These are phyloP conservation scores for Chroicocephalus ridibundus DNA, from an alignment of 2,113 vertebrate species.

Conservation along the genomic window DNA sequence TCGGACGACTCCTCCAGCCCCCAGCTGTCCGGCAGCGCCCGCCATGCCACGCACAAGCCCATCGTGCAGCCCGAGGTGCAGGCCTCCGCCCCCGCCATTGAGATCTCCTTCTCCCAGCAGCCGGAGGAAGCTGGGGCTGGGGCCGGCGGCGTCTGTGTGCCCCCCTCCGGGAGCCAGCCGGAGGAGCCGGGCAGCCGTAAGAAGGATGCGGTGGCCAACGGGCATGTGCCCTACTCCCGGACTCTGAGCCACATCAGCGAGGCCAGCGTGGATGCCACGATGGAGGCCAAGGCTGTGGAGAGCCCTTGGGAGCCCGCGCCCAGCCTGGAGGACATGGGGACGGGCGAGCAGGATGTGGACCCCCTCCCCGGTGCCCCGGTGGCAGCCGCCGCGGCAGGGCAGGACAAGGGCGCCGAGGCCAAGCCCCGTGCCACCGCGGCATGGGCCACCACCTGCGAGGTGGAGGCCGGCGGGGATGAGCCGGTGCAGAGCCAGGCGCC, in stretches of 20 bases:
- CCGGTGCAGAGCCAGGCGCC: not conserved
- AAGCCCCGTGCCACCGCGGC: not conserved
- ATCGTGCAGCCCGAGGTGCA: constrained; percentile 83
- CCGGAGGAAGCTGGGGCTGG: constrained; percentile 63
- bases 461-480: fast-evolving
- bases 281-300: constrained; percentile 45
- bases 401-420: not conserved
- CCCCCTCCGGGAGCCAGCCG: not conserved
- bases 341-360: not conserved
- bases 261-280: constrained; percentile 78
- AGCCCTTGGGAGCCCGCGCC: not conserved
- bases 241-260: constrained; percentile 97
- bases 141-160: not conserved
- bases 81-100: constrained; percentile 72
- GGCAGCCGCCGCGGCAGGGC: not conserved
- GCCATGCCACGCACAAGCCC: constrained; percentile 74
- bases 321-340: not conserved
- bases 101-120: constrained; percentile 84
- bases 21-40: constrained; percentile 79
- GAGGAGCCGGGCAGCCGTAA: constrained; percentile 39
- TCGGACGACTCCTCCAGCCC: constrained; percentile 94
- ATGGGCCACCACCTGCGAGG: not conserved
- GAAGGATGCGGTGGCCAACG: constrained; percentile 69
- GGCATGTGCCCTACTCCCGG: constrained; percentile 79
- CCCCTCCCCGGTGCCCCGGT: not conserved